Percentiles rank a stretch among this genome's conserved stretches.
Evolutionary conservation across 2,888 invertebrate genomes (phyloP).

Genomic region (Mythimna vitellina): DNA sequence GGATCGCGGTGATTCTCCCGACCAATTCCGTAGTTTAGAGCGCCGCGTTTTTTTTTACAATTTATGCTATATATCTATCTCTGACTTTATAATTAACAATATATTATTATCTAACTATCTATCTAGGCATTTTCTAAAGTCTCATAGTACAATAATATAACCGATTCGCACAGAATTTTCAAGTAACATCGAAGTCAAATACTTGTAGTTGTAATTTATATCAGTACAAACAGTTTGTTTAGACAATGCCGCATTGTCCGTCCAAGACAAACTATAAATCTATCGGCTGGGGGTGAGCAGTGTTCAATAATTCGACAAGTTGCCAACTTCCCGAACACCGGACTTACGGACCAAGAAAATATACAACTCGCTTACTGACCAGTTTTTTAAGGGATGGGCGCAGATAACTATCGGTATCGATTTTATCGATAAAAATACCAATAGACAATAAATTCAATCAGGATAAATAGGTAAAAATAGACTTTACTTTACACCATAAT

Average conservation of each 20-base stretch:
- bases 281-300: conserved; percentile 66
- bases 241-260: conserved; percentile 73
- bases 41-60: background rate
- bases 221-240: conserved; percentile 63
- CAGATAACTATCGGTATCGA: conserved; percentile 37
- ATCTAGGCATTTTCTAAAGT: conserved; percentile 2
- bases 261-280: conserved; percentile 86
- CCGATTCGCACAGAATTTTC: conserved; percentile 41
- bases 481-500: background rate
- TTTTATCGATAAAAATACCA: background rate
- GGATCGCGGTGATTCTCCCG: too few relatives aligned
- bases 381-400: conserved; percentile 64
- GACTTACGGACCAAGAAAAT: conserved; percentile 90
- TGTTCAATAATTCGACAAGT: conserved; percentile 87
- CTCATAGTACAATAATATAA: conserved; percentile 24
- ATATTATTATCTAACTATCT: background rate
- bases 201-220: conserved; percentile 64
- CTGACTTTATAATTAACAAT: too few relatives aligned
- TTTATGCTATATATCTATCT: background rate
- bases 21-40: too few relatives aligned
- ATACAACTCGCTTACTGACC: conserved; percentile 82
- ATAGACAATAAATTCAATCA: background rate
- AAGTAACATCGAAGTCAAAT: conserved; percentile 64
- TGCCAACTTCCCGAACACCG: conserved; percentile 85
- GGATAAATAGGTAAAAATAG: background rate